Percentiles rank a stretch among this genome's conserved stretches.
Evolutionary conservation across 2,888 invertebrate genomes (phyloP).

Genomic region (Torymus aiolomorphi): DNA sequence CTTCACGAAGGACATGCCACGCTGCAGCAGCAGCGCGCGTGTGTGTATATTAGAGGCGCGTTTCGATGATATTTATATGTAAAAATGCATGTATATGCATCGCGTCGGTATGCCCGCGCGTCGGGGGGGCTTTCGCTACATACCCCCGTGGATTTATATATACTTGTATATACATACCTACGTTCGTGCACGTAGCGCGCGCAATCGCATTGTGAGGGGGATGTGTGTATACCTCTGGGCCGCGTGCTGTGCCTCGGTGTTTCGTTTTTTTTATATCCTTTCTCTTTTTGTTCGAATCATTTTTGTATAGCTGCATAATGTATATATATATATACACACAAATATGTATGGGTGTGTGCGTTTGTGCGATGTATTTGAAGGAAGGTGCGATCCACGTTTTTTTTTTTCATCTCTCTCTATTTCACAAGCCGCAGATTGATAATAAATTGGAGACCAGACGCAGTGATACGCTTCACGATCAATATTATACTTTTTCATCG

Average conservation of each 20-base stretch:
- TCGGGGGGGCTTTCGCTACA: neutral
- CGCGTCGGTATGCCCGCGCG: neutral
- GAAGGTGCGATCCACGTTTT: conserved; percentile 39
- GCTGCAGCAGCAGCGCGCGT: neutral
- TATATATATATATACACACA: neutral
- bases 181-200: conserved; percentile 52
- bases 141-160: conserved; percentile 36
- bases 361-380: conserved; percentile 11
- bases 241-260: conserved; percentile 50
- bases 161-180: conserved; percentile 50
- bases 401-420: no score
- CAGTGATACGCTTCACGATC: no score
- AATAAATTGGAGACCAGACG: no score
- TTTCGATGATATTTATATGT: neutral
- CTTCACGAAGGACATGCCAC: neutral
- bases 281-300: neutral
- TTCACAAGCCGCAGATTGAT: no score
- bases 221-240: neutral
- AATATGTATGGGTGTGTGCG: no score
- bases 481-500: no score
- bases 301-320: neutral
- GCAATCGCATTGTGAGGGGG: conserved; percentile 45
- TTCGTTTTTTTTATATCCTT: neutral
- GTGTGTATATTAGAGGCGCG: neutral
- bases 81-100: conserved; percentile 33